A percentile compares a stretch with the other conserved stretches of the same genome.
phyloP scores from a whole-genome alignment of 2,113 vertebrate species.

The Passer montanus region DNA sequence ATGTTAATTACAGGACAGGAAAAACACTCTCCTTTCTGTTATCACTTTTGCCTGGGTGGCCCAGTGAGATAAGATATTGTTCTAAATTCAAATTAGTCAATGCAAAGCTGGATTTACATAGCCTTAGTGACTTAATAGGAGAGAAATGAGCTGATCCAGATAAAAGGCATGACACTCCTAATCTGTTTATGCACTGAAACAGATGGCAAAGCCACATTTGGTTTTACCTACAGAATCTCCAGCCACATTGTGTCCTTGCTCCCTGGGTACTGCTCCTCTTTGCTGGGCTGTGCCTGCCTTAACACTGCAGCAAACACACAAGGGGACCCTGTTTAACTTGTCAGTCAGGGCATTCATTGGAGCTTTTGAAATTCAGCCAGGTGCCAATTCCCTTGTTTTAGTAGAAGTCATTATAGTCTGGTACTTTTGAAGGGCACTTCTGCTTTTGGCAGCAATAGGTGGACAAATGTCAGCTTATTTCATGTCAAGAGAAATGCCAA shows the following conservation, averaged over 20 bases:
- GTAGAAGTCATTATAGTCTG: background rate
- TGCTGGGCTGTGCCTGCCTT: background rate
- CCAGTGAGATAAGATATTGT: conserved; percentile 14
- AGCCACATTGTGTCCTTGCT: background rate
- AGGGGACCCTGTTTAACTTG: background rate
- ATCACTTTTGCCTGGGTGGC: background rate
- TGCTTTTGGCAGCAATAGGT: background rate
- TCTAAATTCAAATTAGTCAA: conserved; percentile 22
- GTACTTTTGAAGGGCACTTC: conserved; percentile 3
- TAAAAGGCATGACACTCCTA: conserved; percentile 6
- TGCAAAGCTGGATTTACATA: conserved; percentile 23
- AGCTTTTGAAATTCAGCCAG: background rate
- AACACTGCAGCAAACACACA: background rate
- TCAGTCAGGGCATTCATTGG: background rate
- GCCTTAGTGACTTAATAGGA: background rate
- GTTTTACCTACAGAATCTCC: background rate
- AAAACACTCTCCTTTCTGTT: background rate
- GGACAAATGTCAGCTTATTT: background rate
- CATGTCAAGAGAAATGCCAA: background rate
- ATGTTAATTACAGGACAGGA: conserved; percentile 20
- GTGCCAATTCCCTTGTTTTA: background rate
- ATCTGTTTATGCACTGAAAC: conserved; percentile 30
- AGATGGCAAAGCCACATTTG: background rate
- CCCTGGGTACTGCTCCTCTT: background rate
- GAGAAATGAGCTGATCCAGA: conserved; percentile 40